Percentiles rank a stretch among this genome's conserved stretches.
These are phyloP conservation scores for Calephelis virginiensis DNA, from an alignment of 1,140 invertebrate species.

Conservation along the genomic window DNA sequence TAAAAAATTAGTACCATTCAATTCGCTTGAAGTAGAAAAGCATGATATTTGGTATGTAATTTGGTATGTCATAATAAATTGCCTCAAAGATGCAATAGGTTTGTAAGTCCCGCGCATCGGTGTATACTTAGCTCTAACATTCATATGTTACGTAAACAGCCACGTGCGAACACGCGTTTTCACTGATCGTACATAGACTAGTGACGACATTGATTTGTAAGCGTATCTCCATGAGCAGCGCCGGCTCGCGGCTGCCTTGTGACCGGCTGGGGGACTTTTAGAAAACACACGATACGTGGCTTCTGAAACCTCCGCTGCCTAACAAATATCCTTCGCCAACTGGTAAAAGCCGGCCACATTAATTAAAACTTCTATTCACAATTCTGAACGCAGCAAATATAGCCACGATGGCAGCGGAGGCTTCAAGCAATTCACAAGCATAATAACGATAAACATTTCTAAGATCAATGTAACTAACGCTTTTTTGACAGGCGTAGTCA, in stretches of 20 bases:
- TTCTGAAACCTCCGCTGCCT: not conserved
- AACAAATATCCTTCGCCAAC: too few species aligned
- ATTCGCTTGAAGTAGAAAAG: too few species aligned
- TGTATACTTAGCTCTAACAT: constrained; percentile 18
- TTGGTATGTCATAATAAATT: too few species aligned
- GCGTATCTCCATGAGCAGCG: constrained; percentile 41
- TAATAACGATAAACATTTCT: too few species aligned
- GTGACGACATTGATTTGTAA: constrained; percentile 35
- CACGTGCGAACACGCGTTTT: constrained; percentile 28
- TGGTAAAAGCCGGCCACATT: too few species aligned
- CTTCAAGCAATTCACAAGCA: too few species aligned
- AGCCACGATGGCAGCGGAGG: too few species aligned
- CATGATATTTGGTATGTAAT: too few species aligned
- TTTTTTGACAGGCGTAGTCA: constrained; percentile 1
- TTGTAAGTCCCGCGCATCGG: constrained; percentile 32
- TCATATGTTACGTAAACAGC: not conserved
- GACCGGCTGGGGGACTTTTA: constrained; percentile 41
- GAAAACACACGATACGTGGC: constrained; percentile 31
- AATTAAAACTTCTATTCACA: too few species aligned
- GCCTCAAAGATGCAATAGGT: not conserved
- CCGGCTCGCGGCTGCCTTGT: constrained; percentile 44
- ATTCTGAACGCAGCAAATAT: too few species aligned
- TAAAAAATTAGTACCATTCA: too few species aligned
- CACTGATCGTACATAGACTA: constrained; percentile 41
- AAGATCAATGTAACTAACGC: not conserved